These are phyloP conservation scores for Trichonephila clavata DNA, from an alignment of 1,140 invertebrate species.

Conservation along the genomic window DNA sequence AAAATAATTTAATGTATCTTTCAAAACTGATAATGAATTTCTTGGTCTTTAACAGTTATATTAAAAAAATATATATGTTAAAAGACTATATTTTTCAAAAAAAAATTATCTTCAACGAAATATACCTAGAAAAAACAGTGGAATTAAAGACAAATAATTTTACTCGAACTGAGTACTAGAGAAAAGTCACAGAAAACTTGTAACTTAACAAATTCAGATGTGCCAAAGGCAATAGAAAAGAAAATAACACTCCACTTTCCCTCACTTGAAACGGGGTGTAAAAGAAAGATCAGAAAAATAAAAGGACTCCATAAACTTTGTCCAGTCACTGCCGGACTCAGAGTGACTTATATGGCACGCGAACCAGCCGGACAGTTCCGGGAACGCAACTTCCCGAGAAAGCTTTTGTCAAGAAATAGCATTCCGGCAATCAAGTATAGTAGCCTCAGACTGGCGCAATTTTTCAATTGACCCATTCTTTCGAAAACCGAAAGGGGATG, in stretches of 20 bases:
- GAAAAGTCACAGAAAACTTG: too few species aligned
- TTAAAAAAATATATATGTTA: too few species aligned
- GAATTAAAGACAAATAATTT: too few species aligned
- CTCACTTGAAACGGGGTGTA: not conserved
- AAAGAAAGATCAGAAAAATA: conserved; percentile 10
- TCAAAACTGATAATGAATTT: too few species aligned
- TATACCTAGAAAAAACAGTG: too few species aligned
- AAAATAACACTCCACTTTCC: not conserved
- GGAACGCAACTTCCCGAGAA: conserved; percentile 70
- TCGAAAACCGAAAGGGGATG: conserved; percentile 9
- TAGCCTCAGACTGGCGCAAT: conserved; percentile 61
- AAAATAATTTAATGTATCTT: too few species aligned
- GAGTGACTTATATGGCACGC: conserved; percentile 72
- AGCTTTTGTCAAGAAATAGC: conserved; percentile 73
- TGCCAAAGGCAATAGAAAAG: not conserved
- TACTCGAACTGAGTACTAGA: too few species aligned
- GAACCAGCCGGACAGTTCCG: conserved; percentile 65
- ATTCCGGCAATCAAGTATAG: conserved; percentile 73
- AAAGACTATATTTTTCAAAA: too few species aligned
- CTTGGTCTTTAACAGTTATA: too few species aligned
- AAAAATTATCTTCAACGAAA: too few species aligned
- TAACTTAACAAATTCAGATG: not conserved
- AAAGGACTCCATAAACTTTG: conserved; percentile 45
- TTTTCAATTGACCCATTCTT: conserved; percentile 72
- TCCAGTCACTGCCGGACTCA: conserved; percentile 57